phyloP scores from a whole-genome alignment of 2,113 vertebrate species.

The Origma solitaria region DNA sequence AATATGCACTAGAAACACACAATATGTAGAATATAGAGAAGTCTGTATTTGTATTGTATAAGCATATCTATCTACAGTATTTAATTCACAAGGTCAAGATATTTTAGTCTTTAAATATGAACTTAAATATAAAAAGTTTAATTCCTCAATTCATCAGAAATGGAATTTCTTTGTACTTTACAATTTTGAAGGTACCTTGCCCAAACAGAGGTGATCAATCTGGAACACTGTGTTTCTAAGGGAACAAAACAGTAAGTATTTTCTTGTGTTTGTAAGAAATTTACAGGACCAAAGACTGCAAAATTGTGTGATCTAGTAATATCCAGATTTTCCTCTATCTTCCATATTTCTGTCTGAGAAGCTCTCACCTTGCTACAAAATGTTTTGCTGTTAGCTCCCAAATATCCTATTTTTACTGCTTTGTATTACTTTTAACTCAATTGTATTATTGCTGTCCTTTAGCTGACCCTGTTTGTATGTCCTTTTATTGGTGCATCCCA shows the following conservation, averaged over 20 bases:
- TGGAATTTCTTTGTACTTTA: background rate
- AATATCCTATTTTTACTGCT: background rate
- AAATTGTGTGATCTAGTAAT: background rate
- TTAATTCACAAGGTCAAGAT: background rate
- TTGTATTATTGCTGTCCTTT: background rate
- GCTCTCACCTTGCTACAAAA: background rate
- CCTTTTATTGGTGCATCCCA: background rate
- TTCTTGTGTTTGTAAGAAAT: background rate
- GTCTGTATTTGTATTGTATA: background rate
- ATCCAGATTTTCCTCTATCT: background rate
- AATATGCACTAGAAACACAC: background rate
- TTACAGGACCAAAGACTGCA: background rate
- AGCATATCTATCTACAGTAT: background rate
- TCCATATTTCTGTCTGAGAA: background rate
- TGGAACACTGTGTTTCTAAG: background rate
- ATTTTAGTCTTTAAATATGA: background rate
- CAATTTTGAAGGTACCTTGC: background rate
- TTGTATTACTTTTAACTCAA: background rate
- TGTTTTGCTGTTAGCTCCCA: background rate
- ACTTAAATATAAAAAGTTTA: background rate
- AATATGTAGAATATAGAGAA: background rate
- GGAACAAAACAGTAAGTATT: background rate
- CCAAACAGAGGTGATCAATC: background rate
- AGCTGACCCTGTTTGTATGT: background rate
- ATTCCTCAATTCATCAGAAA: background rate